Evolutionary conservation across 1,140 invertebrate genomes (phyloP).

Genomic region (Oncopodura yosiiana): DNA sequence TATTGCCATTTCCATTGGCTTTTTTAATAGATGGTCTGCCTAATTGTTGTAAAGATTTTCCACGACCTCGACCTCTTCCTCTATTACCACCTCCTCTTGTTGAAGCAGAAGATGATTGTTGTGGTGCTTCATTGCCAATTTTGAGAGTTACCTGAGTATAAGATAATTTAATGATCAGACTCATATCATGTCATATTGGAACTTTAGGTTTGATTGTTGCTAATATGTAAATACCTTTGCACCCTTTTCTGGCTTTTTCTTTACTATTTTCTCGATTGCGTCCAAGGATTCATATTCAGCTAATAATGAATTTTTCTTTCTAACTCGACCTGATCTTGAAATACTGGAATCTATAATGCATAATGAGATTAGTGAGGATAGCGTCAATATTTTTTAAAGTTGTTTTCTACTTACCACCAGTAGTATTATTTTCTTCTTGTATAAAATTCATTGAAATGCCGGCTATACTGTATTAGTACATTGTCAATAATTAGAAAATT

Average conservation of each 20-base stretch:
- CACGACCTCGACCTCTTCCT: neutral
- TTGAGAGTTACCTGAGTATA: constrained; percentile 14
- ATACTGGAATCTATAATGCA: constrained; percentile 4
- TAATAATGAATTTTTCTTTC: constrained; percentile 33
- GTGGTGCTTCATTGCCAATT: constrained; percentile 11
- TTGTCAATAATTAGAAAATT: too few relatives aligned
- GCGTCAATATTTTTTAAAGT: too few relatives aligned
- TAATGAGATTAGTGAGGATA: too few relatives aligned
- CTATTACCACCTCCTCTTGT: neutral
- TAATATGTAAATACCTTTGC: constrained; percentile 10
- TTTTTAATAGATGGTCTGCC: too few relatives aligned
- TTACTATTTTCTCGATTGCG: constrained; percentile 19
- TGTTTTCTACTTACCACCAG: too few relatives aligned
- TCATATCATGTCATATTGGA: neutral
- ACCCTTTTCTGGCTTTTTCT: constrained; percentile 9
- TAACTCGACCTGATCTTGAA: constrained; percentile 31
- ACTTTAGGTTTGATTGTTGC: constrained; percentile 7
- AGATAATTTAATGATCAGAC: neutral
- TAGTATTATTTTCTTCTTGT: too few relatives aligned
- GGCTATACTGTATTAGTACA: too few relatives aligned
- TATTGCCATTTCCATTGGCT: neutral
- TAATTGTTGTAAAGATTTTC: neutral
- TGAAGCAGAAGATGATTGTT: neutral
- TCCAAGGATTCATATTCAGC: constrained; percentile 29
- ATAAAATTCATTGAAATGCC: too few relatives aligned